Conservation (phyloP, 2,797 vertebrate species). For the Gorsachius magnificus region DNA sequence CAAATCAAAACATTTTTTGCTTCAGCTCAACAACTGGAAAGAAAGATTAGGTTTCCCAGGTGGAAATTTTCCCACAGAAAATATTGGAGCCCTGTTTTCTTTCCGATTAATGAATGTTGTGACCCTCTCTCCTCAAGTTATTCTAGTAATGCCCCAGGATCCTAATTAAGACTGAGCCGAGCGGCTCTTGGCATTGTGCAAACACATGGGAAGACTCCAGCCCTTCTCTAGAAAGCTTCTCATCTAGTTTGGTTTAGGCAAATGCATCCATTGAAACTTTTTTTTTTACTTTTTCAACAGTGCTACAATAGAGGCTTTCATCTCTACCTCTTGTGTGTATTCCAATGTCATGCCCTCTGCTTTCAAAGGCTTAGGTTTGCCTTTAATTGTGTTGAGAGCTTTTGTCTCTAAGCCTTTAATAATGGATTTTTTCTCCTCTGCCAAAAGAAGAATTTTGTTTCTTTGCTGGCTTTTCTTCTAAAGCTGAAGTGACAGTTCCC, state of each 20-base stretch:
- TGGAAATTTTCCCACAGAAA: constrained; percentile 43
- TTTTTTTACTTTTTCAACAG: not conserved
- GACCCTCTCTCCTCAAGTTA: constrained; percentile 6
- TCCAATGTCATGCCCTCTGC: constrained; percentile 60
- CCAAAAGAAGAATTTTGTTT: constrained; percentile 59
- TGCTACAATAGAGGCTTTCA: constrained; percentile 62
- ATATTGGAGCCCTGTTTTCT: not conserved
- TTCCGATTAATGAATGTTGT: not conserved
- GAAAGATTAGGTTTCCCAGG: not conserved
- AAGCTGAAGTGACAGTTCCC: constrained; percentile 66
- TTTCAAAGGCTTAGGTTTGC: constrained; percentile 65
- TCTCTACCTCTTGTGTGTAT: constrained; percentile 52
- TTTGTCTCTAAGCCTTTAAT: constrained; percentile 69
- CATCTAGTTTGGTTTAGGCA: constrained; percentile 56
- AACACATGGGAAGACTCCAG: constrained; percentile 37
- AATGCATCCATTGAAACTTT: constrained; percentile 46
- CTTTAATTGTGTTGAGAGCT: constrained; percentile 58
- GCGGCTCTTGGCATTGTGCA: not conserved
- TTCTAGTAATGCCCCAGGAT: constrained; percentile 31
- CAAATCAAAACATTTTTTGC: not conserved
- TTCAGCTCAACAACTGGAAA: not conserved
- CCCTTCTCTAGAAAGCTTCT: constrained; percentile 34
- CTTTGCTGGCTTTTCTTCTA: constrained; percentile 47
- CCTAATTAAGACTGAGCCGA: constrained; percentile 33
- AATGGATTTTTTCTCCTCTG: constrained; percentile 50